Evolutionary conservation across 2,113 vertebrate genomes (phyloP).

Genomic region (Lasiurus cinereus): DNA sequence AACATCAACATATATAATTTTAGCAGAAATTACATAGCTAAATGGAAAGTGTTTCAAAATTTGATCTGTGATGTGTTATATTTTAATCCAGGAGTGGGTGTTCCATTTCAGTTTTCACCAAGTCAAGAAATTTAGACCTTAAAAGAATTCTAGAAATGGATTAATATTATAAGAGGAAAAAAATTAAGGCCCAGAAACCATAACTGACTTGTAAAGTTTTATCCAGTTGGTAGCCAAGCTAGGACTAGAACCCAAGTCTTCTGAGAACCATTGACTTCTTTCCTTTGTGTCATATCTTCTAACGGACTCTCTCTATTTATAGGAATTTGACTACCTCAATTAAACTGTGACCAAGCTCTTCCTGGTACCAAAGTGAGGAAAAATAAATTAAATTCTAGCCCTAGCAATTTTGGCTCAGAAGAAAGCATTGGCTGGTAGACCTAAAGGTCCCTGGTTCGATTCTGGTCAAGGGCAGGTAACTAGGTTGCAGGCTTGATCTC

Average conservation of each 20-base stretch:
- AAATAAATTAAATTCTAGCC: neutral
- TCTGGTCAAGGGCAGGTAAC: too few relatives aligned
- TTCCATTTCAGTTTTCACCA: conserved; percentile 34
- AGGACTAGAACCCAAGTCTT: neutral
- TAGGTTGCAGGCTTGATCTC: too few relatives aligned
- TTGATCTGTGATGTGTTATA: conserved; percentile 22
- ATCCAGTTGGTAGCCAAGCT: neutral
- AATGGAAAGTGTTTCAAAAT: conserved; percentile 60
- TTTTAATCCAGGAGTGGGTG: conserved; percentile 57
- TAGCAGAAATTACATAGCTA: conserved; percentile 61
- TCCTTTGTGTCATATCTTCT: neutral
- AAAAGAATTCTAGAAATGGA: conserved; percentile 24
- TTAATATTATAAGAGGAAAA: conserved; percentile 20
- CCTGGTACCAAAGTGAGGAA: neutral
- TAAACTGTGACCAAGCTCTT: conserved; percentile 49
- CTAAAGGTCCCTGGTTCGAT: too few relatives aligned
- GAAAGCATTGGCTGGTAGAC: too few relatives aligned
- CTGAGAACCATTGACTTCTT: neutral
- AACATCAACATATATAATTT: conserved; percentile 45
- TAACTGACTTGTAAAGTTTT: neutral
- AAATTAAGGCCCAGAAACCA: neutral
- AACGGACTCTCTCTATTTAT: neutral
- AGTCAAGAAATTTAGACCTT: conserved; percentile 34
- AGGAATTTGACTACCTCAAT: neutral
- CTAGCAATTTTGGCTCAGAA: too few relatives aligned